Evolutionary conservation across 1,140 invertebrate species (phyloP), one percentile per base, ranked within the genome.

Genomic region (Bilobella aurantiaca): DNA sequence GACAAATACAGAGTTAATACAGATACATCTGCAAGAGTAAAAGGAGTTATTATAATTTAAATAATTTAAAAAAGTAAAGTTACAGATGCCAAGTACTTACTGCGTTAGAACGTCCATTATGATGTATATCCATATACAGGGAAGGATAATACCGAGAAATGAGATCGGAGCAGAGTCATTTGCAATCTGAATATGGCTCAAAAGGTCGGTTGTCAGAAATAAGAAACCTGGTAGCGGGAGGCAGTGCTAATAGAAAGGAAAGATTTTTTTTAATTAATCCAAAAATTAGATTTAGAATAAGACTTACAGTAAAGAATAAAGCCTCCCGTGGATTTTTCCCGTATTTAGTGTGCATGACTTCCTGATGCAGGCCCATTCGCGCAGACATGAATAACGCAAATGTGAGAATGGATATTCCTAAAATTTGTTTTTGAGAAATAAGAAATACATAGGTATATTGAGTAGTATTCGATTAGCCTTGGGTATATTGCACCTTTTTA

Each of bases 271-370:
- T 62, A 31, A 68, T 53, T 1, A 21, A 42, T 28, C 28, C 53
- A 57, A n/a, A 27, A 18, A 29, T 3, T 18, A 37, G 49, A 61
- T 23, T 25, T 62, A 31, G 58, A 66, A 65, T n/a, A 21, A 42
- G 56, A 75, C 78, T 79, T 76, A 85, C 84, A 68, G 92, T 95
- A 75, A 91, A 98, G 79, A 88, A 99, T 14, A 99, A 79, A 18
- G 95, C 92, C 80, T 99, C 96, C 70, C 85, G 82, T 0, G 96
- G 90, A 82, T 96, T 88, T 79, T 98, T 98, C 59, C 96, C 96
- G 79, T 89, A 87, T 64, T 85, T 84, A 65, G 80, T 79, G 75
- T 94, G 93, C 2, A 98, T 78, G 8, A 84, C 84, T 80, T 99
- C 95, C 80, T 99, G 96, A 77, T 90, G 96, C 66, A 99, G 92